These are phyloP conservation scores for Melopsittacus undulatus DNA, from an alignment of 2,797 vertebrate genomes.

Conservation along the genomic window DNA sequence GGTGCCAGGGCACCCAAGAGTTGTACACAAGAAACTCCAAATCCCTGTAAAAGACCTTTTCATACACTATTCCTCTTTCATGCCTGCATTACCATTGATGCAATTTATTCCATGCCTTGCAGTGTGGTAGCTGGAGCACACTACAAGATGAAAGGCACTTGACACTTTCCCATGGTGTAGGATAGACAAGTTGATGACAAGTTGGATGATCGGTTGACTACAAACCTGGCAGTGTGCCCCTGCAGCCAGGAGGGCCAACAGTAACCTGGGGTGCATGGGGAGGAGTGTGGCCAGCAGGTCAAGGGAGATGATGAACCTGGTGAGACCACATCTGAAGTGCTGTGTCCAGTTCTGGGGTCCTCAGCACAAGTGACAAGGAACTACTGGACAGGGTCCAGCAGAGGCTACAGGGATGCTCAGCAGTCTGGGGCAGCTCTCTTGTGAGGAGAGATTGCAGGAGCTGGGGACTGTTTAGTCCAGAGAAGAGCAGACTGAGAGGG, in stretches of 20 bases:
- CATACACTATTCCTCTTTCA: neutral
- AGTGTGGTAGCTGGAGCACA: rapidly evolving
- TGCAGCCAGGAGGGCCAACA: neutral
- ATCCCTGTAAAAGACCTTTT: neutral
- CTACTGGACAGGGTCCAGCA: neutral
- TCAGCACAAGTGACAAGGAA: neutral
- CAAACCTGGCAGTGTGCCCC: neutral
- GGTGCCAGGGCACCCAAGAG: neutral
- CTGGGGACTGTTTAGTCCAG: neutral
- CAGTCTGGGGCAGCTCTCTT: neutral
- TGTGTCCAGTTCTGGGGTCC: neutral
- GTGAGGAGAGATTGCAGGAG: neutral
- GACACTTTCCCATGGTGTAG: rapidly evolving
- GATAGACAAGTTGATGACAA: neutral
- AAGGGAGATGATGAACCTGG: neutral
- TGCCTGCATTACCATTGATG: rapidly evolving
- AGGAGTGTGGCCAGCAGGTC: neutral
- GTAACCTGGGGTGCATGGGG: neutral
- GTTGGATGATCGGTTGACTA: neutral
- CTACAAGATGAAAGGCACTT: neutral
- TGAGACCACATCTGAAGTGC: neutral
- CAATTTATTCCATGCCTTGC: no score
- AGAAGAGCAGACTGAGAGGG: neutral
- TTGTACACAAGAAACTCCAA: neutral
- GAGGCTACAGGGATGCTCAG: neutral